Evolutionary conservation across 2,113 vertebrate genomes (phyloP), one percentile per base, ranked within the genome.

Genomic region (Quiscalus mexicanus): DNA sequence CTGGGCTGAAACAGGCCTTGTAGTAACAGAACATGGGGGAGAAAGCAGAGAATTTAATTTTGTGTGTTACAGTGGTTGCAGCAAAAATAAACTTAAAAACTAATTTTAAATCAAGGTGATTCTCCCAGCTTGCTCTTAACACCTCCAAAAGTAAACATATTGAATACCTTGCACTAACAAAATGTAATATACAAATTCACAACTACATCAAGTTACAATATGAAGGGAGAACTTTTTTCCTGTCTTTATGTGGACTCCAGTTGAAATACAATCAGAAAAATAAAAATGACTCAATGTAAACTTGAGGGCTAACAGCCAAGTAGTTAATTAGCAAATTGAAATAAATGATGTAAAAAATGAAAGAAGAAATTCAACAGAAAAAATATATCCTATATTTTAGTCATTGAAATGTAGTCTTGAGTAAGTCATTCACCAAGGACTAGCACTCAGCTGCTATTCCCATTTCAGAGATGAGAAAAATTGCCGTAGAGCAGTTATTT

Each of bases 401-500:
- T 59, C 41, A 80, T 8, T 60, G 69, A 87, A 93, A 82, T 60
- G 33, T 20, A 89, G 62, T 63, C 77, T 67, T 58, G 25, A 86
- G 87, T 63, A 94, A 94, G 52, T 87, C 78, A 84, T 75, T 82
- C 12, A 20, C 65, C 58, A 85, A 90, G 62, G 39, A 88, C 69
- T 87, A 75, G 73, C 44, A 45, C 15, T 84, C 44, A 67, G 62
- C 52, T 82, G 45, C 58, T 59, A 25, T 56, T 49, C 44, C 27
- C 25, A 52, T 52, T 89, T 84, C 58, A 85, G 69, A 85, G 33
- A 78, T 68, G 42, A 95, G 56, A 93, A 95, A 90, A 93, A 86
- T 67, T 90, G 79, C 55, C 63, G 59, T 55, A 67, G 27, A 92
- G 71, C 50, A 74, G 52, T 81, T 83, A 92, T 65, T 95, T 93